These are phyloP conservation scores for Tetanocera ferruginea DNA, from an alignment of 2,888 invertebrate species.

Conservation along the genomic window DNA sequence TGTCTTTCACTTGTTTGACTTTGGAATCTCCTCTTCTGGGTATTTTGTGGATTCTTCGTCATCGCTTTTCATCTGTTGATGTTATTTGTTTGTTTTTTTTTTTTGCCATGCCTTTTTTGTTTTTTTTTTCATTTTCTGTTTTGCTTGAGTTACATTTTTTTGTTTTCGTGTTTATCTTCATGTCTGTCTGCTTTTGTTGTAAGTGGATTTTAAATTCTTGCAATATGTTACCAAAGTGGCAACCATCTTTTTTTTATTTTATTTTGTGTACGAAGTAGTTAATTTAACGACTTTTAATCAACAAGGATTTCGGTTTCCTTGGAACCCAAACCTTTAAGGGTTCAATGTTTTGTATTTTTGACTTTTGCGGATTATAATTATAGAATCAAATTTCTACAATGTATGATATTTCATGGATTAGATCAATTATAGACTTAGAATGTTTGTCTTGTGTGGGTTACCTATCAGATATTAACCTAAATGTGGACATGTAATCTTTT, in stretches of 20 bases:
- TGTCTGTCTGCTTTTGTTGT: neutral
- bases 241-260: conserved; percentile 1
- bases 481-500: too few species aligned
- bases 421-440: too few species aligned
- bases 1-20: conserved; percentile 35
- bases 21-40: conserved; percentile 34
- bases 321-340: too few species aligned
- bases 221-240: conserved; percentile 48
- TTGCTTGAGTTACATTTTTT: neutral
- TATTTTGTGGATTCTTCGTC: neutral
- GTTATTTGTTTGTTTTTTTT: neutral
- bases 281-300: neutral
- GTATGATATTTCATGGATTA: too few species aligned
- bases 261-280: neutral
- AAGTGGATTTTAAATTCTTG: conserved; percentile 49
- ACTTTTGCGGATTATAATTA: too few species aligned
- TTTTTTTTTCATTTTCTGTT: conserved; percentile 1
- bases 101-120: neutral
- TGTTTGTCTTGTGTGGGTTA: too few species aligned
- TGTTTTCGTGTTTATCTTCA: conserved; percentile 12
- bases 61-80: conserved; percentile 26
- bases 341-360: too few species aligned
- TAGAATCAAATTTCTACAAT: too few species aligned
- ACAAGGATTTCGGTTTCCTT: neutral
- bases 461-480: too few species aligned